These are phyloP conservation scores for Sphaerophoria rueppellii DNA, from an alignment of 2,888 invertebrate genomes.

Conservation along the genomic window DNA sequence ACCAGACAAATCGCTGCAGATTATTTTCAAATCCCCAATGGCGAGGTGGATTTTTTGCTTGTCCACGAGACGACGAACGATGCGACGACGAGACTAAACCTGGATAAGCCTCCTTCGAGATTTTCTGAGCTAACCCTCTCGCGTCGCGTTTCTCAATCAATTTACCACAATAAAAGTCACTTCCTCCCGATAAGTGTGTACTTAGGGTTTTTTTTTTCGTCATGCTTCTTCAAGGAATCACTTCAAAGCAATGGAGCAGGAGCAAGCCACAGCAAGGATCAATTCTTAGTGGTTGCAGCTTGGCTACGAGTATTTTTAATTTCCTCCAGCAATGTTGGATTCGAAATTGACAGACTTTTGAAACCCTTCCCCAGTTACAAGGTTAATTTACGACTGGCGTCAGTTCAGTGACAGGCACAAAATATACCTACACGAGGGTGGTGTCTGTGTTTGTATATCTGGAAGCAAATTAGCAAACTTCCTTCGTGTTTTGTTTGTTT, in stretches of 20 bases:
- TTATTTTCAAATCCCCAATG: constrained; percentile 47
- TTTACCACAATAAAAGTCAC: constrained; percentile 72
- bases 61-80: neutral
- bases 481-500: constrained; percentile 13
- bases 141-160: constrained; percentile 51
- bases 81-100: constrained; percentile 13
- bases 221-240: constrained; percentile 22
- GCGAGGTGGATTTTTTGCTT: constrained; percentile 18
- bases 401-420: neutral
- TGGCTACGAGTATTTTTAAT: constrained; percentile 44
- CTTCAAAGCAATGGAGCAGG: constrained; percentile 24
- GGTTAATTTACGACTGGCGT: constrained; percentile 54
- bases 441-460: constrained; percentile 53
- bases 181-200: constrained; percentile 71
- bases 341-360: constrained; percentile 35
- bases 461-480: constrained; percentile 60
- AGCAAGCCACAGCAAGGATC: constrained; percentile 33
- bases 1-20: constrained; percentile 65
- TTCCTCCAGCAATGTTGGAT: constrained; percentile 17
- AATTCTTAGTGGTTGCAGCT: constrained; percentile 39
- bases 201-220: constrained; percentile 47
- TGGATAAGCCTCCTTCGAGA: constrained; percentile 37
- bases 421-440: constrained; percentile 3
- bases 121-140: neutral
- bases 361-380: constrained; percentile 21